Evolutionary conservation across 2,888 invertebrate genomes (phyloP).

Genomic region (Linnaemya vulpina): DNA sequence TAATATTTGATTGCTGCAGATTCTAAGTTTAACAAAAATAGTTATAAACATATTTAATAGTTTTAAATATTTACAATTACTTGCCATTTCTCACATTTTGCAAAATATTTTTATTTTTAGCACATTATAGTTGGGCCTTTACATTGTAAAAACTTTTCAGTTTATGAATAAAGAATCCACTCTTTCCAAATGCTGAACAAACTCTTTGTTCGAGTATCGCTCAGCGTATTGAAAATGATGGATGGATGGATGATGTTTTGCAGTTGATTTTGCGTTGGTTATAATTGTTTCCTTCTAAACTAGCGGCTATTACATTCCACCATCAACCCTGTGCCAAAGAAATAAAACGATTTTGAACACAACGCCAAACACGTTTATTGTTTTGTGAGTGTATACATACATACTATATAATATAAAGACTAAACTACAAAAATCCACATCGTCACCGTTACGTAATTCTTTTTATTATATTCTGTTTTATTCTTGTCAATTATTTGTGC

Average conservation of each 20-base stretch:
- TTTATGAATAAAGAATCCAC: constrained; percentile 4
- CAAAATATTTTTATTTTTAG: too few relatives aligned
- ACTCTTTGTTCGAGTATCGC: background rate
- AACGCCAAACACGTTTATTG: constrained; percentile 53
- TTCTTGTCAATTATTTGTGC: constrained; percentile 55
- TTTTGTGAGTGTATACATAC: constrained; percentile 34
- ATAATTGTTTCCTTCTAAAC: constrained; percentile 47
- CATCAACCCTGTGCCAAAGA: constrained; percentile 33
- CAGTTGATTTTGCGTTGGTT: constrained; percentile 50
- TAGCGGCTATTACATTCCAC: constrained; percentile 35
- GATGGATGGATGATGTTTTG: constrained; percentile 38
- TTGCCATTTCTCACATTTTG: too few relatives aligned
- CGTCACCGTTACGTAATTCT: constrained; percentile 40
- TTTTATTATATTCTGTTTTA: constrained; percentile 42
- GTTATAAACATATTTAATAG: too few relatives aligned
- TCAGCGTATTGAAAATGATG: background rate
- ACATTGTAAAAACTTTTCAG: too few relatives aligned
- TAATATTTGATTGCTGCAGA: too few relatives aligned
- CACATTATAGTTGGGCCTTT: too few relatives aligned
- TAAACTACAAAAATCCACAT: constrained; percentile 43
- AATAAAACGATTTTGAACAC: constrained; percentile 44
- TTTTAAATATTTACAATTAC: too few relatives aligned
- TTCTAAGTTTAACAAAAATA: too few relatives aligned
- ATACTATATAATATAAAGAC: background rate
- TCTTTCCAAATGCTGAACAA: constrained; percentile 1